Conservation (phyloP, 2,888 invertebrate species). For the Synanthedon tipuliformis region DNA sequence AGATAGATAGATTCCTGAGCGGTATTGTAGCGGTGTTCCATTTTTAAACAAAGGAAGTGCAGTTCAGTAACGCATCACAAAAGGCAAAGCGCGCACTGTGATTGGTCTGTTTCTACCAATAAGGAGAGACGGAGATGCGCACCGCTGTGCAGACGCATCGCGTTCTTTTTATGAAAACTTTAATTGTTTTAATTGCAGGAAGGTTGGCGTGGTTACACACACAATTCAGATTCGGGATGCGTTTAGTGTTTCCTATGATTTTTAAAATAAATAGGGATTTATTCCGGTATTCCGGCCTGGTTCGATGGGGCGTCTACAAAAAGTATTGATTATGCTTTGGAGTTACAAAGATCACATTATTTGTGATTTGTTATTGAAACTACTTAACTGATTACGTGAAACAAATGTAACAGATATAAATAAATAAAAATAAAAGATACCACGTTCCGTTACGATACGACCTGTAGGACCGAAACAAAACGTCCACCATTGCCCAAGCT, state of each 20-base stretch:
- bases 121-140: constrained; percentile 16
- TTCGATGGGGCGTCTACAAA: too few species aligned
- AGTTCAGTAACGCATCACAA: constrained; percentile 5
- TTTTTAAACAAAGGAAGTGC: constrained; percentile 6
- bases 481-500: constrained; percentile 1
- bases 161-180: constrained; percentile 8
- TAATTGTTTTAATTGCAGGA: constrained; percentile 11
- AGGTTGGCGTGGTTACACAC: neutral
- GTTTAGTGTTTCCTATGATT: too few species aligned
- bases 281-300: too few species aligned
- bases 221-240: too few species aligned
- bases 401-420: too few species aligned
- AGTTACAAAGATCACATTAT: too few species aligned
- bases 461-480: constrained; percentile 5
- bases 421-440: constrained; percentile 2
- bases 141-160: constrained; percentile 12
- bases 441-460: constrained; percentile 1
- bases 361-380: too few species aligned
- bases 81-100: constrained; percentile 5
- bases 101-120: constrained; percentile 12
- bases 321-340: too few species aligned
- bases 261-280: too few species aligned
- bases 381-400: too few species aligned
- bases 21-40: neutral
- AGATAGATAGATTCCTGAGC: too few species aligned